Evolutionary conservation across 2,888 invertebrate genomes (phyloP), one percentile per base, ranked within the genome.

Genomic region (Cantharis rustica): DNA sequence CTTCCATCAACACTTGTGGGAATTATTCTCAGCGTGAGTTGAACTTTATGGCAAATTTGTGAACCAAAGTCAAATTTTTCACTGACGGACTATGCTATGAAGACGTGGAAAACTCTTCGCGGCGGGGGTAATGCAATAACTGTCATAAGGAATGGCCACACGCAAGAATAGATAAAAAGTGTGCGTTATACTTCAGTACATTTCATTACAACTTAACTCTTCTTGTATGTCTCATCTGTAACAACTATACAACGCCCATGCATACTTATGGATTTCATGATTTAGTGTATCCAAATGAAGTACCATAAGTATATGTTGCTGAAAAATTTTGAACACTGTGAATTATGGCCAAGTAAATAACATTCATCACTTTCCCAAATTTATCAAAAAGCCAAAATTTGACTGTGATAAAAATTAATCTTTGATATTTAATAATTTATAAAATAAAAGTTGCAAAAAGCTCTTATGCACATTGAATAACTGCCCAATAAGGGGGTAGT

Each of bases 101-200:
- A 75, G 76, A 73, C 72, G 62, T 75, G 78, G 69, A 71, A 68
- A 75, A 73, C 63, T 47, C 47, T 47, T 75, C 75, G 31, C 74
- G 75, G 76, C 76, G 76, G 79, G 80, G 81, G 75, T 73, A 76
- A 76, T 75, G 78, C 80, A 78, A 81, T 81, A 81, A 82, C 81
- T 77, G 82, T 81, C 80, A 80, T 76, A 76, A 74, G 75, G 71
- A 70, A 76, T 79, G 81, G 81, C 81, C 82, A 82, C 82, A 82
- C 82, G 80, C 80, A 75, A 80, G 79, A 76, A 75, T 77, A 79
- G 79, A 81, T 81, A 82, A 82, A 47, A 82, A 82, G 79, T 80
- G 79, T 77, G 73, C 79, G 75, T 72, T 70, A 74, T 72, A 66
- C 71, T 75, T 64, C 66, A 73, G 66, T 74, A 71, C 73, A 72